Percentiles rank a stretch among this genome's conserved stretches.
Conservation (phyloP, 2,113 vertebrate genomes). For the Sula dactylatra region DNA sequence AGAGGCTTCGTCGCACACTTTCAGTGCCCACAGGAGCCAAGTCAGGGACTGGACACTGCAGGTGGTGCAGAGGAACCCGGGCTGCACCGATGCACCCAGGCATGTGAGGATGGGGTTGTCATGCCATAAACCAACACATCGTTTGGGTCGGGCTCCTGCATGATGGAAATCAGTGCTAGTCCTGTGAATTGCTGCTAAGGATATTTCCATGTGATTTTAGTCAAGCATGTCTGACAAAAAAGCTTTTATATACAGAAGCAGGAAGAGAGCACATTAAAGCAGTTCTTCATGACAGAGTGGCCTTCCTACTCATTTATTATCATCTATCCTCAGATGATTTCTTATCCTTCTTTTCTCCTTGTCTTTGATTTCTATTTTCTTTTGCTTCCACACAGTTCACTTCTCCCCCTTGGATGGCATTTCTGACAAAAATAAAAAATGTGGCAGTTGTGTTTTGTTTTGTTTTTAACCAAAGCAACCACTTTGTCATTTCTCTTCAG, state of each 20-base stretch:
- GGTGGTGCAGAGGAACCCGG: background rate
- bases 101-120: background rate
- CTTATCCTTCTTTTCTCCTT: background rate
- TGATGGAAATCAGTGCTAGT: background rate
- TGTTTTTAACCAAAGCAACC: background rate
- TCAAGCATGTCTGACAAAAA: background rate
- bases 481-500: background rate
- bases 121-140: background rate
- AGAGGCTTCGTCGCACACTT: background rate
- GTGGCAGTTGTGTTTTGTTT: background rate
- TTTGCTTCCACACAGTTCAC: background rate
- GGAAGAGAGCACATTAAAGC: background rate
- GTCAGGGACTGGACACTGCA: rapidly evolving
- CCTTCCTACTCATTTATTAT: background rate
- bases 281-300: background rate
- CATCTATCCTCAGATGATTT: background rate
- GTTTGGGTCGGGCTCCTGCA: background rate
- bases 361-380: background rate
- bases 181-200: background rate
- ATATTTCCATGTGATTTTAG: background rate
- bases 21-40: background rate
- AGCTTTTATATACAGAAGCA: background rate
- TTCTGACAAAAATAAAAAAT: background rate
- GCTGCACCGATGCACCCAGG: background rate
- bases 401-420: background rate